Percentiles rank a stretch among this genome's conserved stretches.
Evolutionary conservation across 2,888 invertebrate species (phyloP).

Genomic region (Junonia oenone): DNA sequence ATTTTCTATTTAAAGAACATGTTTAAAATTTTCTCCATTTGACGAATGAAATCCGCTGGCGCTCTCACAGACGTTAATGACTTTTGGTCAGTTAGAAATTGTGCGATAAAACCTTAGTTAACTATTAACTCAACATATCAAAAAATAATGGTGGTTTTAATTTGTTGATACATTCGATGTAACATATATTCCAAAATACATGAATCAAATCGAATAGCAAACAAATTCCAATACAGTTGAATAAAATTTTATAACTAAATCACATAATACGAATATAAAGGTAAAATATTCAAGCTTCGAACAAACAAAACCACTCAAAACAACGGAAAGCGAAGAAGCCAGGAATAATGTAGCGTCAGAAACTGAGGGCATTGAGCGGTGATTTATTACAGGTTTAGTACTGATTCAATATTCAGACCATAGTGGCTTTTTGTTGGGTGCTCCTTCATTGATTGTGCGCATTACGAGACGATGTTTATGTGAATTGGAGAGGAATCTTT

Average conservation of each 20-base stretch:
- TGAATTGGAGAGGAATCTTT: neutral
- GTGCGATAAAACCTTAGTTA: neutral
- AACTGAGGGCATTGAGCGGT: neutral
- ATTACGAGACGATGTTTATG: slow-evolving; percentile 1
- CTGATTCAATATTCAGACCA: slow-evolving; percentile 3
- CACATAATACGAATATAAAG: neutral
- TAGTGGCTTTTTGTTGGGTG: neutral
- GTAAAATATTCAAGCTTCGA: neutral
- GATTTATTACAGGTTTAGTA: neutral
- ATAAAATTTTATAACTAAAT: neutral
- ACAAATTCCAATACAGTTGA: too few species aligned
- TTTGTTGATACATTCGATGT: too few species aligned
- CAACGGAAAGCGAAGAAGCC: neutral
- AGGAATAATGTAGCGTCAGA: neutral
- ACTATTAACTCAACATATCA: too few species aligned
- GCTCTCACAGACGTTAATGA: neutral
- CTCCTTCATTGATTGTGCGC: slow-evolving; percentile 1
- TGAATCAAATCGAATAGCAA: too few species aligned
- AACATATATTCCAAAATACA: too few species aligned
- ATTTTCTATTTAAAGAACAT: neutral
- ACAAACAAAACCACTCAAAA: neutral
- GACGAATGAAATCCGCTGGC: neutral
- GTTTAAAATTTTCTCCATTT: neutral
- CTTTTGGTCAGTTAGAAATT: neutral
- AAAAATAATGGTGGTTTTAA: too few species aligned